Percentiles rank a stretch among this genome's conserved stretches.
phyloP scores from a whole-genome alignment of 1,140 invertebrate species.

The Hycleus phaleratus region DNA sequence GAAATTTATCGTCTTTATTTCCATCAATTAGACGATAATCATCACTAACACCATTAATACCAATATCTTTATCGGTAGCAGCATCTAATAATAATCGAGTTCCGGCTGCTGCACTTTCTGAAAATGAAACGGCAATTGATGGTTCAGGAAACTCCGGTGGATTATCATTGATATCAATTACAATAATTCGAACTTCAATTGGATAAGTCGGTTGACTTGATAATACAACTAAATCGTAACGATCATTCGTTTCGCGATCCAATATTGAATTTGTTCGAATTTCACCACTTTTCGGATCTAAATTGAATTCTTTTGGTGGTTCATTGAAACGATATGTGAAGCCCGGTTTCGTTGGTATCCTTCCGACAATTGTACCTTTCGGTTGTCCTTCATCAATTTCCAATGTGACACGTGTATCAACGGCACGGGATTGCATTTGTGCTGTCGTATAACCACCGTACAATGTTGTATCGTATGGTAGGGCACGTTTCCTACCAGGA shows the following conservation, averaged over 20 bases:
- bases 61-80: constrained; percentile 77
- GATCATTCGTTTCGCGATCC: constrained; percentile 74
- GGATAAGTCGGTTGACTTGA: constrained; percentile 90
- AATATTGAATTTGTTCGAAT: constrained; percentile 72
- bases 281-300: constrained; percentile 74
- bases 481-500: constrained; percentile 30
- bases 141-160: constrained; percentile 83
- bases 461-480: constrained; percentile 31
- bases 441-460: constrained; percentile 39
- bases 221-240: constrained; percentile 81
- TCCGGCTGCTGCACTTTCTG: constrained; percentile 81
- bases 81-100: constrained; percentile 80
- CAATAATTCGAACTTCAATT: constrained; percentile 79
- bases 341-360: constrained; percentile 75
- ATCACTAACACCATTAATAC: constrained; percentile 76
- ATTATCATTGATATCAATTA: constrained; percentile 86
- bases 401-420: constrained; percentile 76
- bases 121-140: constrained; percentile 76
- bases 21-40: constrained; percentile 83
- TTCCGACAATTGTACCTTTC: constrained; percentile 70
- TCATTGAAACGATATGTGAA: constrained; percentile 91
- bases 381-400: constrained; percentile 78
- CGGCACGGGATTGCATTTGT: constrained; percentile 78
- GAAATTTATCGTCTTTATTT: constrained; percentile 81
- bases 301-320: constrained; percentile 69